phyloP scores from a whole-genome alignment of 2,888 invertebrate genomes.

The Cremastinae sp. region DNA sequence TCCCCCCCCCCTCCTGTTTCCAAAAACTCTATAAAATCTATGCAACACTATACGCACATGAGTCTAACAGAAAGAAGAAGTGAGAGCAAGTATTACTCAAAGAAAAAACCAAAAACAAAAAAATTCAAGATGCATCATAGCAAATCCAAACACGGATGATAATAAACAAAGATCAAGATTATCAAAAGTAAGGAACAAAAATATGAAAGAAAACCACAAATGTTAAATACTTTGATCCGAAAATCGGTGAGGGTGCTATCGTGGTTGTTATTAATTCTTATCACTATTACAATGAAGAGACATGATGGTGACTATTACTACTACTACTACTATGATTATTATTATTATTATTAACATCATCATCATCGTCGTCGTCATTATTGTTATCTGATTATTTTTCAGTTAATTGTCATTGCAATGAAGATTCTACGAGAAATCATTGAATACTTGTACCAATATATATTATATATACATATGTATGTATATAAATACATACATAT shows the following conservation, averaged over 20 bases:
- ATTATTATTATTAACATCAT: too few relatives aligned
- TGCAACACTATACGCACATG: constrained; percentile 66
- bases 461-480: constrained; percentile 60
- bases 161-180: too few relatives aligned
- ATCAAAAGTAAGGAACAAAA: constrained; percentile 23
- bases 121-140: constrained; percentile 47
- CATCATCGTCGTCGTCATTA: too few relatives aligned
- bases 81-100: too few relatives aligned
- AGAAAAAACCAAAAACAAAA: constrained; percentile 10
- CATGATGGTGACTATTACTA: constrained; percentile 37
- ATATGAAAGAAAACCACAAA: constrained; percentile 29
- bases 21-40: constrained; percentile 59
- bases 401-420: constrained; percentile 52
- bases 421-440: constrained; percentile 57
- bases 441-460: constrained; percentile 58
- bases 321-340: constrained; percentile 43
- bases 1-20: too few relatives aligned
- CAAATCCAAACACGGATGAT: too few relatives aligned
- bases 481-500: constrained; percentile 57
- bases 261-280: constrained; percentile 60
- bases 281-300: constrained; percentile 50
- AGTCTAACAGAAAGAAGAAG: constrained; percentile 56
- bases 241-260: constrained; percentile 59
- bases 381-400: too few relatives aligned
- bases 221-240: constrained; percentile 46